Conservation (phyloP, 30 jellyfish, hydroid and myxozoan species). For the Clytia hemisphaerica region DNA sequence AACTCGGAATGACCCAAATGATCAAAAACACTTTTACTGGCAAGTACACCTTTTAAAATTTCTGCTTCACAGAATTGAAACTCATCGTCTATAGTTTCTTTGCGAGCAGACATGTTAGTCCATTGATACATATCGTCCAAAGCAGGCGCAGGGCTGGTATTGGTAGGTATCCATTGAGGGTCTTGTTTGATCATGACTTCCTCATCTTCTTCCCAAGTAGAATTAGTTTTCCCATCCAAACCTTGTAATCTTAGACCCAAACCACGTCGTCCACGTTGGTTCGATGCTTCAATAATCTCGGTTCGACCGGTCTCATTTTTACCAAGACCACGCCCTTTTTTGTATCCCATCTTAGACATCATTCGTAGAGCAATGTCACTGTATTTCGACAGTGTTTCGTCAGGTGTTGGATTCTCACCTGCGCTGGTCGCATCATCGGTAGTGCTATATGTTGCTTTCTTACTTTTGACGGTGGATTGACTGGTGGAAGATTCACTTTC, state of each 20-base stretch:
- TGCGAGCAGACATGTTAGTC: conserved; percentile 50
- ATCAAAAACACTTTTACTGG: conserved; percentile 72
- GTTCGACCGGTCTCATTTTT: conserved; percentile 88
- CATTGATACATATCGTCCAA: conserved; percentile 48
- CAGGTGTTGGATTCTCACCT: not conserved
- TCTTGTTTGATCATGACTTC: conserved; percentile 44
- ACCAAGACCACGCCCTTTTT: conserved; percentile 89
- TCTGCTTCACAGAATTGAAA: conserved; percentile 63
- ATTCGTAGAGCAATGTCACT: conserved; percentile 33
- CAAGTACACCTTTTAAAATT: conserved; percentile 34
- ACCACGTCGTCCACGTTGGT: conserved; percentile 95
- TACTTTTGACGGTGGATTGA: no score
- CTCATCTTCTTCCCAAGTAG: conserved; percentile 59
- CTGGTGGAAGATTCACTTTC: no score
- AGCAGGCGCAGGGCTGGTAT: conserved; percentile 36
- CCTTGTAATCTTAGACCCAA: conserved; percentile 76
- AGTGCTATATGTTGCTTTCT: no score
- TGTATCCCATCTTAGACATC: conserved; percentile 86
- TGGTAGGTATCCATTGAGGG: conserved; percentile 71
- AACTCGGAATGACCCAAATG: conserved; percentile 72
- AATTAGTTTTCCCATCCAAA: conserved; percentile 60
- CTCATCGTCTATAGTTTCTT: conserved; percentile 70
- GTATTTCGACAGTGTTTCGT: not conserved
- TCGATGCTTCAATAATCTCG: conserved; percentile 80
- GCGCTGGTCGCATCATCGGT: no score